phyloP scores from a whole-genome alignment of 2,113 vertebrate genomes.

The Spheniscus mendiculus region DNA sequence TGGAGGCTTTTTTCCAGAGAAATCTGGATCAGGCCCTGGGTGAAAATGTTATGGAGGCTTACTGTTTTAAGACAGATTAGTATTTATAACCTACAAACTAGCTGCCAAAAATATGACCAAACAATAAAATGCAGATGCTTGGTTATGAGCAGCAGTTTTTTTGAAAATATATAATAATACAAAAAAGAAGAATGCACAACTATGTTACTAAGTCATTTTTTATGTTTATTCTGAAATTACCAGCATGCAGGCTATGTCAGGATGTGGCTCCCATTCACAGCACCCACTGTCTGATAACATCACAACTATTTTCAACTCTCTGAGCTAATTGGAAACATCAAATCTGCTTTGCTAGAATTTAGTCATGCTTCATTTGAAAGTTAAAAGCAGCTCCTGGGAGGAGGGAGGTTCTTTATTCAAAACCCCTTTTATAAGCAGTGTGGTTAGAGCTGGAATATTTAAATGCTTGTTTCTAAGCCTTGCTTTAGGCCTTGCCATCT shows the following conservation, averaged over 20 bases:
- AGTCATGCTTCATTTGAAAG: conserved; percentile 59
- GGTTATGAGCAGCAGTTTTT: neutral
- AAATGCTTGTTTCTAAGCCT: neutral
- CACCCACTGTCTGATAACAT: neutral
- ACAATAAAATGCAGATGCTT: neutral
- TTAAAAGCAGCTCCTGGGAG: conserved; percentile 47
- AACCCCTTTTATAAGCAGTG: neutral
- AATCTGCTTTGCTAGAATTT: conserved; percentile 66
- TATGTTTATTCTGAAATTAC: neutral
- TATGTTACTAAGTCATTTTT: neutral
- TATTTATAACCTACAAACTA: neutral
- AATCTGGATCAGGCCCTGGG: neutral
- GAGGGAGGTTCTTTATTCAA: conserved; percentile 24
- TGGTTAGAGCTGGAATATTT: conserved; percentile 25
- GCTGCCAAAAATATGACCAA: conserved; percentile 2
- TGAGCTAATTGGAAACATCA: conserved; percentile 79
- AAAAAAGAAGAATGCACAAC: neutral
- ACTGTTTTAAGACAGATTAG: neutral
- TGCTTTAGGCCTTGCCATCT: neutral
- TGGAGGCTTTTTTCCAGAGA: neutral
- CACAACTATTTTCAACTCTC: conserved; percentile 42
- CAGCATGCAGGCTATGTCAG: neutral
- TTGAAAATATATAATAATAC: neutral
- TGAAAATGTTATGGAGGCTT: neutral
- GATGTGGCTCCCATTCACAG: neutral